A percentile compares a stretch with the other conserved stretches of the same genome.
Evolutionary conservation across 2,888 invertebrate species (phyloP).

Genomic region (Andrena bucephala): DNA sequence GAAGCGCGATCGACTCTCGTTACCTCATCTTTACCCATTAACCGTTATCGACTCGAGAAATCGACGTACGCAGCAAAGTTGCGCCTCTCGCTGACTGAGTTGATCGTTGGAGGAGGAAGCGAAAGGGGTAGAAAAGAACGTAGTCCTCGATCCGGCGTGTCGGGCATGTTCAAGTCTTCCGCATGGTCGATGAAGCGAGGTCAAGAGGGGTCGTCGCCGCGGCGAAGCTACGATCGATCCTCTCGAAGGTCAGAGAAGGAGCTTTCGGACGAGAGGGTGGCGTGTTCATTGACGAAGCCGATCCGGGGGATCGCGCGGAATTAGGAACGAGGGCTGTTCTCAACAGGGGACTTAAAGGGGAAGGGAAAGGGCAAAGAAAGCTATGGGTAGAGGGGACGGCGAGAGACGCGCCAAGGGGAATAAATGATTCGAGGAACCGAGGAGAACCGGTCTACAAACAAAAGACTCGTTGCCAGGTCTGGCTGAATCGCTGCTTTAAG

Average conservation of each 20-base stretch:
- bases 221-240: conserved; percentile 60
- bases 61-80: no score
- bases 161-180: conserved; percentile 36
- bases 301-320: conserved; percentile 35
- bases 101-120: no score
- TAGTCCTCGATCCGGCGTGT: conserved; percentile 44
- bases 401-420: conserved; percentile 63
- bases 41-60: no score
- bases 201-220: conserved; percentile 59
- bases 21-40: no score
- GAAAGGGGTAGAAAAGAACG: neutral
- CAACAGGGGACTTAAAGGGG: conserved; percentile 25
- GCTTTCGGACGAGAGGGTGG: conserved; percentile 53
- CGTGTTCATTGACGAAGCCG: conserved; percentile 50
- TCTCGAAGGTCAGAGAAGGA: conserved; percentile 63
- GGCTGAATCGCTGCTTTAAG: conserved; percentile 58
- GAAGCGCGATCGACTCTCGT: no score
- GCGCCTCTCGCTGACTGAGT: no score
- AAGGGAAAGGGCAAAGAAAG: conserved; percentile 11
- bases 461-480: conserved; percentile 74
- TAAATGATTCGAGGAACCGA: conserved; percentile 81
- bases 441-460: conserved; percentile 80
- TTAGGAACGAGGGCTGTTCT: conserved; percentile 30
- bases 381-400: conserved; percentile 14
- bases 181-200: conserved; percentile 63